Base-by-base conservation (phyloP, 2,888 invertebrate genomes). In the Sinelater perroti region DNA sequence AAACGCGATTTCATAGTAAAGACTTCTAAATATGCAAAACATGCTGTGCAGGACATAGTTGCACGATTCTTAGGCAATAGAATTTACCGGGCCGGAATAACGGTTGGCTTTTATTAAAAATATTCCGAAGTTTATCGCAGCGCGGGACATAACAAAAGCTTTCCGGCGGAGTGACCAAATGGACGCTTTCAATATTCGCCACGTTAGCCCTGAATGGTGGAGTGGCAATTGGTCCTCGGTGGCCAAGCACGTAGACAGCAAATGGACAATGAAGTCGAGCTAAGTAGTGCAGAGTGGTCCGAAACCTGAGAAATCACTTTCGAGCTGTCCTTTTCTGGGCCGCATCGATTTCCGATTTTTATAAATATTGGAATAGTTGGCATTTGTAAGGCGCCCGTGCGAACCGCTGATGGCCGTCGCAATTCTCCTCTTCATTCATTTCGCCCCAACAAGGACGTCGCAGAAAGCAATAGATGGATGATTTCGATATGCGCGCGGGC, bases 281-380 rank as follows among this genome's bases (percentile, higher is more conserved):
- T 47, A 47, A 47, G 47, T 47, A 47, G 30, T 45, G 47, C 14
- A 47, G 47, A 47, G 47, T 30, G 21, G 33, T 33, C 14, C 33
- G 47, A 33, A 47, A 47, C 47, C 47, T 47, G 47, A 47, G 47
- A 47, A 47, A 47, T 47, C 47, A 47, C 47, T 47, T 47, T 47
- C 35, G 35, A 31, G 47, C 47, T 33, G 47, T 47, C 47, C 35
- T 47, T 33, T 47, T 47, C 18, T 14, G 47, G 45, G 35, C 47
- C 8, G 21, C 14, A 47, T 47, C 31, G 47, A 47, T 47, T 47
- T 47, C 35, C 47, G 47, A 47, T 47, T 47, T 47, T 47, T 47
- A 47, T 47, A 47, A 47, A 47, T 47, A 47, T 47, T 47, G 21
- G 47, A 47, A 47, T 47, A 47, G 47, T 31, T 47, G 20, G 47